These are phyloP conservation scores for Epiblema foenella DNA, from an alignment of 2,888 invertebrate species.

Conservation along the genomic window DNA sequence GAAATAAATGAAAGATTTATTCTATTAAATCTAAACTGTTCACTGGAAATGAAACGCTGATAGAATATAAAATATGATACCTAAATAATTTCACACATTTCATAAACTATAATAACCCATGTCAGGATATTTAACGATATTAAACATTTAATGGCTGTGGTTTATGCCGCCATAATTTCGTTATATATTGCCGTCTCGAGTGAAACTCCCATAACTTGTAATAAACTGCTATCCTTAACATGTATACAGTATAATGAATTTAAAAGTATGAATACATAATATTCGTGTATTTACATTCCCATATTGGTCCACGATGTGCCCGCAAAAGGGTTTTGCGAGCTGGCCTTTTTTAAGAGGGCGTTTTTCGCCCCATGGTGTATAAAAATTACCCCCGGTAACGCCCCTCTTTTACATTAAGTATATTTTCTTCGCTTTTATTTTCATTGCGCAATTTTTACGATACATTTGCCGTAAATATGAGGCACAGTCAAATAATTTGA, in stretches of 20 bases:
- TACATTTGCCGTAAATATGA: no score
- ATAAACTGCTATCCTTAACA: slow-evolving; percentile 19
- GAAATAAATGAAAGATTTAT: no score
- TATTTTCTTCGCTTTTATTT: not conserved
- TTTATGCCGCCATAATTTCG: slow-evolving; percentile 28
- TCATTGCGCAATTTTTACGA: not conserved
- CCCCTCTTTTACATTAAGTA: no score
- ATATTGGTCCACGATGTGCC: not conserved
- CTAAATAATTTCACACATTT: not conserved
- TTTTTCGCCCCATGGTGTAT: not conserved
- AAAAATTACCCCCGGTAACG: not conserved
- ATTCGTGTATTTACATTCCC: not conserved
- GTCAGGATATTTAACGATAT: slow-evolving; percentile 25
- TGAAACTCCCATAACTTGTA: slow-evolving; percentile 24
- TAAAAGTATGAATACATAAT: not conserved
- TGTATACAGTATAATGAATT: slow-evolving; percentile 7
- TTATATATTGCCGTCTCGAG: slow-evolving; percentile 24
- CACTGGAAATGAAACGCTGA: not conserved
- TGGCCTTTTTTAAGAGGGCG: not conserved
- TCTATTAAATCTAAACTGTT: not conserved
- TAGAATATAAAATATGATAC: not conserved
- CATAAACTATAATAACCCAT: slow-evolving; percentile 10
- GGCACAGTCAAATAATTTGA: no score
- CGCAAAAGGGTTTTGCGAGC: not conserved
- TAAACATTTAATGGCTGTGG: slow-evolving; percentile 19